Base-by-base conservation (phyloP, 2,888 invertebrate species). In the Apamea monoglypha region DNA sequence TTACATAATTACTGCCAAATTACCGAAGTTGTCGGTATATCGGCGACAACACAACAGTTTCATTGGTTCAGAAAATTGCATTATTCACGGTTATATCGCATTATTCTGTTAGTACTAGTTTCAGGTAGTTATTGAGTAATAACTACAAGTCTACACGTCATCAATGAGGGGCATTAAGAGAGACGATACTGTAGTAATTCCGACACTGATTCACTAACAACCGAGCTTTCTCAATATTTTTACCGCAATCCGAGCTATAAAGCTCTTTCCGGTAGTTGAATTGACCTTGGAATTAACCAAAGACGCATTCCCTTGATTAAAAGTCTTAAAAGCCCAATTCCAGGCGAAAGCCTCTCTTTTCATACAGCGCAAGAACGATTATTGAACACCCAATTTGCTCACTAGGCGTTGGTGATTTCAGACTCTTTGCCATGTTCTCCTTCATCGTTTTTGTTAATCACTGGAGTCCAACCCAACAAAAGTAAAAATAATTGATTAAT, bases 61-160 rank as follows among this genome's bases (percentile, higher is more conserved):
- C 76, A 64, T 18, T 64, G 63, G 25, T 29, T 40, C 76, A 76
- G 50, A 76, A 75, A 76, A 76, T 63, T 40, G 5, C 32, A 76
- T 63, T 76, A 18, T 63, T 40, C 18, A 75, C 50, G 32, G 40
- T 63, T n/a, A 40, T 12, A 63, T 40, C 50, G 59, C 3, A 21
- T 44, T 73, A 21, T 32, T 36, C 18, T 36, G 61, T 63, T 29
- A 7, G 47, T 63, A 50, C 21, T 63, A 76, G 50, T 40, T 1
- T 14, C 50, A 21, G 50, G 4, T 40, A 50, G 50, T 29, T 50
- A 74, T 61, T n/a, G 6, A 36, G 3, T 40, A 36, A 47, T 74
- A 59, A 75, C 56, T 59, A 47, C n/a, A 32, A 47, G 29, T 1
- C 32, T 8, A 32, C 10, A 36, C 53, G 16, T 71, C 10, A 53